Evolutionary conservation across 1,140 invertebrate genomes (phyloP).

Genomic region (Littorina saxatilis): DNA sequence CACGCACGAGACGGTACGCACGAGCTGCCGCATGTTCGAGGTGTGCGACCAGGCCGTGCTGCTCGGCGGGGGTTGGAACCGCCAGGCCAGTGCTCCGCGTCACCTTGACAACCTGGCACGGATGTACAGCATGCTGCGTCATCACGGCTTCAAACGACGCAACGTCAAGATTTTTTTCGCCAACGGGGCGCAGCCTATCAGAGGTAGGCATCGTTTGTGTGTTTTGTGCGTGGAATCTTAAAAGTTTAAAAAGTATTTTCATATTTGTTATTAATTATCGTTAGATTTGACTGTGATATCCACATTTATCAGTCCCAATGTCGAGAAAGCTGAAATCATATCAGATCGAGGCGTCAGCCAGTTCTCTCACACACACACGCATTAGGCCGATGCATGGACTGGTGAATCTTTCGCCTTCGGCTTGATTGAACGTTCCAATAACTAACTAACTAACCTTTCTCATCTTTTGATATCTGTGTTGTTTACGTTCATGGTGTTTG

Average conservation of each 20-base stretch:
- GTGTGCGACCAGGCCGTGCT: conserved; percentile 79
- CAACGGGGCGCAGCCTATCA: conserved; percentile 73
- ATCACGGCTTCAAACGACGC: conserved; percentile 76
- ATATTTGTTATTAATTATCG: neutral
- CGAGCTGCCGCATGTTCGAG: conserved; percentile 77
- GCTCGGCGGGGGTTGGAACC: conserved; percentile 79
- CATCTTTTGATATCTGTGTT: too few relatives aligned
- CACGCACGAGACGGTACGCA: conserved; percentile 73
- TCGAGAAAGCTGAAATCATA: too few relatives aligned
- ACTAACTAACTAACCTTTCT: too few relatives aligned
- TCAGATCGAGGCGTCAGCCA: neutral
- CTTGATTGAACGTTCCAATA: too few relatives aligned
- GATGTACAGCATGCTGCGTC: conserved; percentile 76
- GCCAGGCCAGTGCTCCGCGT: conserved; percentile 71
- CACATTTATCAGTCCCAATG: too few relatives aligned
- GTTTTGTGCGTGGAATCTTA: too few relatives aligned
- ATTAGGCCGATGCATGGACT: too few relatives aligned
- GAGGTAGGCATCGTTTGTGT: conserved; percentile 54
- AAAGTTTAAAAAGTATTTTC: neutral
- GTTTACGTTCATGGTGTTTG: too few relatives aligned
- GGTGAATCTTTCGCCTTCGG: too few relatives aligned
- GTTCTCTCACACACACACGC: too few relatives aligned
- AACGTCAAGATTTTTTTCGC: conserved; percentile 80
- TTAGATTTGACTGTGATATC: neutral
- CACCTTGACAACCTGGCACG: conserved; percentile 72